These are phyloP conservation scores for Sclerodermus sp. DNA, from an alignment of 2,888 invertebrate genomes.

Conservation along the genomic window DNA sequence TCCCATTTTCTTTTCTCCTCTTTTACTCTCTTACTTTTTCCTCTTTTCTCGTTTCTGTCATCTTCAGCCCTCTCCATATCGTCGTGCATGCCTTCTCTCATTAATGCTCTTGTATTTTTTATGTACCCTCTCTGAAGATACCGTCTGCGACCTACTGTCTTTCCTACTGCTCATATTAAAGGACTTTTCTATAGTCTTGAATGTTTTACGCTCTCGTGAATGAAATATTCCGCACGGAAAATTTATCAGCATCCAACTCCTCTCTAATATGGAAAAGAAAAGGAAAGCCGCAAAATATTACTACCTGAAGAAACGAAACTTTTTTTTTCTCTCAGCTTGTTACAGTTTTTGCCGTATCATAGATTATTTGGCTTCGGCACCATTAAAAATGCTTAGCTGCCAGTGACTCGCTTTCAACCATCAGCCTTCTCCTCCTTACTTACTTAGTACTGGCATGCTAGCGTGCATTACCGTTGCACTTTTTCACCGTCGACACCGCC, in stretches of 20 bases:
- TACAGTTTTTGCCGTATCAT: too few species aligned
- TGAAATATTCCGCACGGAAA: constrained; percentile 2
- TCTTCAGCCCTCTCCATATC: background rate
- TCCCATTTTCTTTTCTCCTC: constrained; percentile 22
- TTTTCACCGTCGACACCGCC: constrained; percentile 18
- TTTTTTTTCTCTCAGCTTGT: too few species aligned
- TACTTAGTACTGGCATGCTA: constrained; percentile 25
- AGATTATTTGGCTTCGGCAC: too few species aligned
- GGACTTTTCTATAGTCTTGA: too few species aligned
- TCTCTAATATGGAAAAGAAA: constrained; percentile 1
- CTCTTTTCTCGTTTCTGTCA: background rate
- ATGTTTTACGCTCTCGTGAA: too few species aligned
- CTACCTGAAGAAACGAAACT: too few species aligned
- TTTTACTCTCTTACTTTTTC: constrained; percentile 22
- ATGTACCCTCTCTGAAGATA: background rate
- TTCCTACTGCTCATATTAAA: too few species aligned
- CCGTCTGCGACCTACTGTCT: too few species aligned
- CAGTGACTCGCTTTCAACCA: constrained; percentile 11
- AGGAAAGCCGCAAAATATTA: constrained; percentile 19
- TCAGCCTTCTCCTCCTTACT: background rate
- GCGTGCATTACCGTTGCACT: constrained; percentile 30
- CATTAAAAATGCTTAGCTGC: too few species aligned
- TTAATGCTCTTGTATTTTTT: background rate
- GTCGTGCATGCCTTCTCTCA: background rate
- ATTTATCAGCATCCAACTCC: constrained; percentile 3